Evolutionary conservation across 2,113 vertebrate species (phyloP).

Genomic region (Coturnix japonica): DNA sequence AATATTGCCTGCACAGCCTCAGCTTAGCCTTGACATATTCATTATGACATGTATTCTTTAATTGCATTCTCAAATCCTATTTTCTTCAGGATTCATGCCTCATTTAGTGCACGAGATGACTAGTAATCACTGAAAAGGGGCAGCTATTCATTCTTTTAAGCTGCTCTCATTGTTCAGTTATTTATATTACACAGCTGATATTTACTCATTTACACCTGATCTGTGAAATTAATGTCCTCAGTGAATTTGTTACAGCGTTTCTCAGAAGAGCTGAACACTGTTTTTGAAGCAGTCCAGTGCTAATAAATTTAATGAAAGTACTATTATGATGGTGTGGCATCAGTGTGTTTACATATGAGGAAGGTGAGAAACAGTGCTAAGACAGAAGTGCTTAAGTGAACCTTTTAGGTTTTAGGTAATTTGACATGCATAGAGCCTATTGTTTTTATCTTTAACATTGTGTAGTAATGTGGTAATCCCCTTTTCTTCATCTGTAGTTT

Average conservation of each 20-base stretch:
- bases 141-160: neutral
- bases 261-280: neutral
- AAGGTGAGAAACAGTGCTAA: neutral
- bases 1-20: neutral
- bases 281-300: neutral
- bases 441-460: neutral
- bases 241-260: neutral
- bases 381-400: neutral
- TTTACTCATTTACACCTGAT: slow-evolving; percentile 12
- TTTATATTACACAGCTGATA: neutral
- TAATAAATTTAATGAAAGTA: neutral
- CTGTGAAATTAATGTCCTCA: neutral
- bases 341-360: neutral
- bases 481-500: neutral
- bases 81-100: slow-evolving; percentile 26
- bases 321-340: neutral
- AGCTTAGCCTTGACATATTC: slow-evolving; percentile 17
- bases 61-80: slow-evolving; percentile 26
- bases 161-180: neutral
- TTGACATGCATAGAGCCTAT: neutral
- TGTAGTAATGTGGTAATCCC: neutral
- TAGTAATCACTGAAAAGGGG: neutral
- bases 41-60: slow-evolving; percentile 24
- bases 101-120: neutral
- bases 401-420: neutral